Conservation (phyloP, 2,888 invertebrate species). For the Lampropteryx suffumata region DNA sequence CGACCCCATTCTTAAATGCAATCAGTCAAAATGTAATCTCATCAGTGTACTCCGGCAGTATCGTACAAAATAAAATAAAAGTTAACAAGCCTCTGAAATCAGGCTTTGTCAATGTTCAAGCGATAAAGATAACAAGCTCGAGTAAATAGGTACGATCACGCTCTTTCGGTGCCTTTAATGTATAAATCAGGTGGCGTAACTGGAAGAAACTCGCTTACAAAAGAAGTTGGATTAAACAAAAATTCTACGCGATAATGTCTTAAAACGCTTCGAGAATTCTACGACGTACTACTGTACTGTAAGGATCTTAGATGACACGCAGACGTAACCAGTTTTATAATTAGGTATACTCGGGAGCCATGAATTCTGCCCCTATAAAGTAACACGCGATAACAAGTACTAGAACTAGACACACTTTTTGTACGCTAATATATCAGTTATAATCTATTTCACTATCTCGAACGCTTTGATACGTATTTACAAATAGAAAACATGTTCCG, state of each 20-base stretch:
- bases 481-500: slow-evolving; percentile 20
- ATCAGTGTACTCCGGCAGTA: slow-evolving; percentile 16
- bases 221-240: too few relatives aligned
- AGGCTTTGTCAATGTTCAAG: slow-evolving; percentile 41
- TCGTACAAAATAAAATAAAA: slow-evolving; percentile 38
- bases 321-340: too few relatives aligned
- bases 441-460: background rate
- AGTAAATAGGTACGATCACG: slow-evolving; percentile 42
- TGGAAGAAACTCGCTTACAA: too few relatives aligned
- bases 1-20: slow-evolving; percentile 12
- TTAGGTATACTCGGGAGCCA: too few relatives aligned
- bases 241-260: too few relatives aligned
- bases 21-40: slow-evolving; percentile 30
- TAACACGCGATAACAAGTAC: too few relatives aligned
- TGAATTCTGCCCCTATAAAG: too few relatives aligned
- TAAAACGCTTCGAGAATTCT: too few relatives aligned
- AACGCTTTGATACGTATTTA: background rate
- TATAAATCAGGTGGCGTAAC: background rate
- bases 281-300: too few relatives aligned
- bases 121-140: slow-evolving; percentile 45
- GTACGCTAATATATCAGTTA: too few relatives aligned
- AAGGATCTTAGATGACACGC: too few relatives aligned
- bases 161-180: slow-evolving; percentile 1
- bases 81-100: slow-evolving; percentile 42
- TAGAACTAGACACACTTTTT: too few relatives aligned